A percentile compares a stretch with the other conserved stretches of the same genome.
phyloP scores from a whole-genome alignment of 2,113 vertebrate species.

The Polypterus senegalus region DNA sequence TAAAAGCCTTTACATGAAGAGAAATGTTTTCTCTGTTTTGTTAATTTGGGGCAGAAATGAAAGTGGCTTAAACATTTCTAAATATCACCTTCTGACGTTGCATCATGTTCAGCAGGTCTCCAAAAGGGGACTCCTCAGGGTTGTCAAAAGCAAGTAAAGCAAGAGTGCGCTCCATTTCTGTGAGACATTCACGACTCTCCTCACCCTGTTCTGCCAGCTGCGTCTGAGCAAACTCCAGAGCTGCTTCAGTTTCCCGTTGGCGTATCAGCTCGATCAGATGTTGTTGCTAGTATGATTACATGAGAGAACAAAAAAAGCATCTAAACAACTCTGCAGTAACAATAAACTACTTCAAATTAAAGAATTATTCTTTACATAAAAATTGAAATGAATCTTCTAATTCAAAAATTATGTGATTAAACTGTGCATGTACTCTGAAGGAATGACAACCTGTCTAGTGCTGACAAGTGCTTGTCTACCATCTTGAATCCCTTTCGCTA shows the following conservation, averaged over 20 bases:
- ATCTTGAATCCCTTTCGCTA: too few relatives aligned
- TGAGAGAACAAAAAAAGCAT: slow-evolving; percentile 6
- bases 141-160: slow-evolving; percentile 90
- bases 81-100: slow-evolving; percentile 83
- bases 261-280: slow-evolving; percentile 96
- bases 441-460: too few relatives aligned
- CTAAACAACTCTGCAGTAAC: not conserved
- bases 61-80: too few relatives aligned
- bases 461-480: too few relatives aligned
- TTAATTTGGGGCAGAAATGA: too few relatives aligned
- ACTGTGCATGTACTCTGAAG: too few relatives aligned
- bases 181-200: slow-evolving; percentile 91
- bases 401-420: too few relatives aligned
- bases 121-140: slow-evolving; percentile 90
- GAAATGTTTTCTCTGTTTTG: too few relatives aligned
- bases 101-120: slow-evolving; percentile 94
- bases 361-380: too few relatives aligned
- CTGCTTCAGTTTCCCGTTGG: slow-evolving; percentile 87
- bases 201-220: slow-evolving; percentile 95
- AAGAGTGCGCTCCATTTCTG: slow-evolving; percentile 91
- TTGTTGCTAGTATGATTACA: slow-evolving; percentile 64
- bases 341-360: too few relatives aligned
- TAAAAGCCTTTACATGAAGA: too few relatives aligned
- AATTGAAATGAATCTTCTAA: too few relatives aligned
- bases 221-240: slow-evolving; percentile 91